Conservation (phyloP, 2,113 vertebrate genomes). For the Salvelinus alpinus region DNA sequence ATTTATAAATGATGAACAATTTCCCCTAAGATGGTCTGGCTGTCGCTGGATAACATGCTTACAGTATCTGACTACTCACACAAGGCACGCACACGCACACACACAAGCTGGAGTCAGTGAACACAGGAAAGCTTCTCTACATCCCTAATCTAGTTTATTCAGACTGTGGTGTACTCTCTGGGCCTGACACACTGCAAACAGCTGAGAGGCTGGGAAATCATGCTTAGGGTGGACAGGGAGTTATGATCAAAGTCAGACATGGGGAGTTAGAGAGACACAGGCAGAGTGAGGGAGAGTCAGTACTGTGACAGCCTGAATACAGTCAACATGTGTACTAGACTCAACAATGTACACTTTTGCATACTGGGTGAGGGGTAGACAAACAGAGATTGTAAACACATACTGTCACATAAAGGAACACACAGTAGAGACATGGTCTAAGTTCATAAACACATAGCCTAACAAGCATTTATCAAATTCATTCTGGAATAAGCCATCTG, state of each 20-base stretch:
- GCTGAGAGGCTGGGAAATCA: too few species aligned
- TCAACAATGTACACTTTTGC: too few species aligned
- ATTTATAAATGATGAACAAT: not conserved
- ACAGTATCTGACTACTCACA: conserved; percentile 12
- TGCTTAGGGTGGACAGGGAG: too few species aligned
- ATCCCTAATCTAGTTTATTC: not conserved
- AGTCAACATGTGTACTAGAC: too few species aligned
- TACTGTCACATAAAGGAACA: too few species aligned
- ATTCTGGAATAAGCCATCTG: too few species aligned
- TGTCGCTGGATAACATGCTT: conserved; percentile 15
- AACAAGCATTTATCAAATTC: too few species aligned
- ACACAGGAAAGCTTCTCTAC: not conserved
- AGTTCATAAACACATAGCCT: too few species aligned
- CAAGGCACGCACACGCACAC: not conserved
- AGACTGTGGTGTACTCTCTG: not conserved
- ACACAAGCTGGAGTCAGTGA: not conserved
- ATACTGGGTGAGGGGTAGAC: too few species aligned
- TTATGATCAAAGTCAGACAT: not conserved
- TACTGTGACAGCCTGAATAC: not conserved
- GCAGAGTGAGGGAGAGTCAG: conserved; percentile 35
- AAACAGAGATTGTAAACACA: too few species aligned
- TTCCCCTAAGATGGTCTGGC: conserved; percentile 9
- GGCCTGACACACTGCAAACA: too few species aligned
- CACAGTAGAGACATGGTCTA: too few species aligned
- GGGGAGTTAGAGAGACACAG: not conserved